Evolutionary conservation across 2,113 vertebrate genomes (phyloP).

Genomic region (Serilophus lunatus): DNA sequence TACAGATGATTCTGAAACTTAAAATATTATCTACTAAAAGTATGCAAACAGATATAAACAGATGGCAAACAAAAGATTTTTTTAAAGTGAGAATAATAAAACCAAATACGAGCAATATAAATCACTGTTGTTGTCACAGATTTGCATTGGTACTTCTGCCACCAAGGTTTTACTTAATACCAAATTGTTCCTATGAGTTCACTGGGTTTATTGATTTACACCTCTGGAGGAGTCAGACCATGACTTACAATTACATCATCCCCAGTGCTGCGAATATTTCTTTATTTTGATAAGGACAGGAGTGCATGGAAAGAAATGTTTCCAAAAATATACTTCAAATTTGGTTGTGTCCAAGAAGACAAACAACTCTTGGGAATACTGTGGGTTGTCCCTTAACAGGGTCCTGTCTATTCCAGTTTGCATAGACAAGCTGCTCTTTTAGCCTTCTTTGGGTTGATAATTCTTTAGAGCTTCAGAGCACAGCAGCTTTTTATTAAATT

Average conservation of each 20-base stretch:
- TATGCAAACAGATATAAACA: background rate
- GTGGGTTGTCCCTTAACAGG: background rate
- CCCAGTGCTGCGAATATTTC: background rate
- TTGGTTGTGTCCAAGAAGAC: background rate
- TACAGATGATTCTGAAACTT: background rate
- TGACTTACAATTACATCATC: background rate
- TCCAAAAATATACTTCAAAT: background rate
- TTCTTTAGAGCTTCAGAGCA: background rate
- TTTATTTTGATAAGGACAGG: background rate
- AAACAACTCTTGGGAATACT: background rate
- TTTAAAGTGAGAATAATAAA: background rate
- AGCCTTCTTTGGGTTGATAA: background rate
- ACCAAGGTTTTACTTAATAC: background rate
- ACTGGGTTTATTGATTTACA: background rate
- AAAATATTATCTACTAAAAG: accelerated
- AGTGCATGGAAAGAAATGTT: background rate
- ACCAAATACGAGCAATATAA: background rate
- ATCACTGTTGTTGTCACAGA: background rate
- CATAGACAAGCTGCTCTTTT: background rate
- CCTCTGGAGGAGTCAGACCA: background rate
- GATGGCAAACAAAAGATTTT: background rate
- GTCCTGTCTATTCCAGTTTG: background rate
- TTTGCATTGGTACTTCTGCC: background rate
- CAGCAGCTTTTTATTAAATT: background rate
- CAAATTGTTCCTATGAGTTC: background rate